A percentile compares a stretch with the other conserved stretches of the same genome.
Evolutionary conservation across 2,888 invertebrate genomes (phyloP).

Genomic region (Mellilla xanthometata): DNA sequence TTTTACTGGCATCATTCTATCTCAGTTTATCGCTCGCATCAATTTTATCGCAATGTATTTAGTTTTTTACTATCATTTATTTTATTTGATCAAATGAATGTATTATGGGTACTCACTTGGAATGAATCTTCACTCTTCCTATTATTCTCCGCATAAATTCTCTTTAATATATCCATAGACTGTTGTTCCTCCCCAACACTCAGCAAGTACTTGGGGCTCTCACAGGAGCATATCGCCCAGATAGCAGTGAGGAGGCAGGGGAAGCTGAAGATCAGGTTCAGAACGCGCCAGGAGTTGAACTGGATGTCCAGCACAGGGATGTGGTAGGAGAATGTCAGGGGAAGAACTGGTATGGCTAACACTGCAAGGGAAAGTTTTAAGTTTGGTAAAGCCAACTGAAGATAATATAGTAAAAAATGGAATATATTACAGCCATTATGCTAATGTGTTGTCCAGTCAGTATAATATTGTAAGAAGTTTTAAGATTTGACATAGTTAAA

Average conservation of each 20-base stretch:
- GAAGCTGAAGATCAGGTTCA: constrained; percentile 84
- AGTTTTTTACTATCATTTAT: no score
- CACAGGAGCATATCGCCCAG: constrained; percentile 82
- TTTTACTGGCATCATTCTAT: no score
- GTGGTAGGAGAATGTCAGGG: constrained; percentile 72
- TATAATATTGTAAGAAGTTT: no score
- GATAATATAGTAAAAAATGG: no score
- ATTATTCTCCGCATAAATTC: constrained; percentile 55
- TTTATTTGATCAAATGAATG: no score
- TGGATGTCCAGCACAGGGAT: constrained; percentile 71
- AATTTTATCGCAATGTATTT: no score
- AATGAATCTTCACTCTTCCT: constrained; percentile 49
- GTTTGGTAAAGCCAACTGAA: no score
- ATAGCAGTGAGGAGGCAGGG: constrained; percentile 84
- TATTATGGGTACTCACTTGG: constrained; percentile 51
- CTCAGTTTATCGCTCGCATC: no score
- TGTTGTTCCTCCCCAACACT: constrained; percentile 78
- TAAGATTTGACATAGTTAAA: no score
- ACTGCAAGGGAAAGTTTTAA: constrained; percentile 60
- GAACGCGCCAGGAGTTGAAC: constrained; percentile 89
- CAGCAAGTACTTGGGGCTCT: constrained; percentile 89
- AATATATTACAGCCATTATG: no score
- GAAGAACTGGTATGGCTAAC: constrained; percentile 85
- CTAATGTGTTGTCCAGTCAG: no score
- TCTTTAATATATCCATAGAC: constrained; percentile 72